A percentile compares a stretch with the other conserved stretches of the same genome.
These are phyloP conservation scores for Tryphoninae sp. DNA, from an alignment of 2,888 invertebrate species.

Conservation along the genomic window DNA sequence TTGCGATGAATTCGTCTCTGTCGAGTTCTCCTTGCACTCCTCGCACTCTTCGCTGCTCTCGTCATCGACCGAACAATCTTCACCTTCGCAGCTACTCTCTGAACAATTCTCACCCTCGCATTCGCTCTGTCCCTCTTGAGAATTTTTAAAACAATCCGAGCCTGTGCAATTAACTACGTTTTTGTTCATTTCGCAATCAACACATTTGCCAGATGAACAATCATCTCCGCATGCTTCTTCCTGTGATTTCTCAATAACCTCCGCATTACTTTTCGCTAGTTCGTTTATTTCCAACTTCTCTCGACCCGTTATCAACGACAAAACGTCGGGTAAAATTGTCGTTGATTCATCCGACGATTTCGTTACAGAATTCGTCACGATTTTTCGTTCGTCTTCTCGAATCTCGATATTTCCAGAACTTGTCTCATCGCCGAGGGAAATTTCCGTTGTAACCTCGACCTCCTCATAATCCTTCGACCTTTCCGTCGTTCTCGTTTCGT, in stretches of 20 bases:
- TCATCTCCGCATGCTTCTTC: slow-evolving; percentile 7
- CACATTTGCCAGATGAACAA: slow-evolving; percentile 13
- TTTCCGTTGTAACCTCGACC: no score
- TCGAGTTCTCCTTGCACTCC: not conserved
- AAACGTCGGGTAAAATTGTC: no score
- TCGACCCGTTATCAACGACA: no score
- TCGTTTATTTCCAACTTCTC: not conserved
- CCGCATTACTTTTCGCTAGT: not conserved
- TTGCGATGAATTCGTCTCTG: not conserved
- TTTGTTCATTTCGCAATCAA: not conserved
- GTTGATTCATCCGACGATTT: no score
- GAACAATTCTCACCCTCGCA: slow-evolving; percentile 35
- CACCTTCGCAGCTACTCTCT: slow-evolving; percentile 5
- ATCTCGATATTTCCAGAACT: not conserved
- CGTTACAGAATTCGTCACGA: no score
- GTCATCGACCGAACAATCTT: slow-evolving; percentile 8
- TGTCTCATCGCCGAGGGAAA: not conserved
- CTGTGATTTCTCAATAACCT: not conserved
- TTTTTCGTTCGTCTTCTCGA: not conserved
- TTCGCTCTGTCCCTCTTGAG: not conserved
- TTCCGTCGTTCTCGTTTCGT: no score
- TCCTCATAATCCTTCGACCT: no score
- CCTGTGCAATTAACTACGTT: not conserved
- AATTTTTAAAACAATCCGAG: slow-evolving; percentile 1
- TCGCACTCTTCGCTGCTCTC: slow-evolving; percentile 8